Percentiles rank a stretch among this genome's conserved stretches.
Conservation (phyloP, 2,888 invertebrate genomes). For the Diplazon laetatorius region DNA sequence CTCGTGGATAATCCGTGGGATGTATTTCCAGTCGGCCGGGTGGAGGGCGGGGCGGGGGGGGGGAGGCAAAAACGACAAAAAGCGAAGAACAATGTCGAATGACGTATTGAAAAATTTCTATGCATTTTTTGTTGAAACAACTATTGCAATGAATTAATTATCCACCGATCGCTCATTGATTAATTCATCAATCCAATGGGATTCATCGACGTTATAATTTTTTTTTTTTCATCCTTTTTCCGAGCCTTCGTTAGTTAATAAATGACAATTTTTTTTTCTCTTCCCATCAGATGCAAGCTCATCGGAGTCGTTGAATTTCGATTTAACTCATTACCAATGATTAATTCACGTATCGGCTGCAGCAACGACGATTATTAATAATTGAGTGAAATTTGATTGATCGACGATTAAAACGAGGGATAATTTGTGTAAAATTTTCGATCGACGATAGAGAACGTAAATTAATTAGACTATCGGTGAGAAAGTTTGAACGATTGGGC, state of each 20-base stretch:
- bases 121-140: background rate
- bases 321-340: too few species aligned
- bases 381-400: background rate
- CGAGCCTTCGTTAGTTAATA: too few species aligned
- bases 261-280: too few species aligned
- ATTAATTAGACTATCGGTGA: constrained; percentile 19
- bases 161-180: background rate
- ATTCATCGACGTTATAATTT: too few species aligned
- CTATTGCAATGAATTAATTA: constrained; percentile 7
- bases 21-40: background rate
- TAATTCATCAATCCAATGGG: background rate
- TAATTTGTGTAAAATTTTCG: constrained; percentile 19
- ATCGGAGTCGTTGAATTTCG: too few species aligned
- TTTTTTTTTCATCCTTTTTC: too few species aligned
- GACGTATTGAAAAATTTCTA: background rate
- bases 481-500: constrained; percentile 30
- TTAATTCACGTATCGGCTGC: background rate
- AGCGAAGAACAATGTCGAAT: background rate
- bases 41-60: background rate
- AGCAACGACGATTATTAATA: background rate
- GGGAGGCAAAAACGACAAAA: too few species aligned
- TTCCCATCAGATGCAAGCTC: too few species aligned
- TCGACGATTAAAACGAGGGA: background rate
- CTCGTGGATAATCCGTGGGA: background rate
- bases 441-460: constrained; percentile 14